A percentile compares a stretch with the other conserved stretches of the same genome.
Evolutionary conservation across 2,888 invertebrate genomes (phyloP).

Genomic region (Drosophila cracens): DNA sequence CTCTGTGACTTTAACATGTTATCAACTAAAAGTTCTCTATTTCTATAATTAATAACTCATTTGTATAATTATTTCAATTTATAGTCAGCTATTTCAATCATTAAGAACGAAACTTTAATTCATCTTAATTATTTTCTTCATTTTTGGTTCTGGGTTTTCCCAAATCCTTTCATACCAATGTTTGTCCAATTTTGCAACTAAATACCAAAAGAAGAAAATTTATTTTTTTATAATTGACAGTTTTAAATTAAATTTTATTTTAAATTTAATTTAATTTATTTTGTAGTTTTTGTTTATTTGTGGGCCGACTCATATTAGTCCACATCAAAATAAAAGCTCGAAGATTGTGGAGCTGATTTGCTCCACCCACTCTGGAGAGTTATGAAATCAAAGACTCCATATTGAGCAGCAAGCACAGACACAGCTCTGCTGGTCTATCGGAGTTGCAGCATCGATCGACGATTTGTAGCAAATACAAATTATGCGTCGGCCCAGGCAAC

Average conservation of each 20-base stretch:
- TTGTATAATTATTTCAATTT: too few species aligned
- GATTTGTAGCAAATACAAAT: constrained; percentile 78
- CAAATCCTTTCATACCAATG: too few species aligned
- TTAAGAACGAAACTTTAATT: neutral
- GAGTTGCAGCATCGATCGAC: constrained; percentile 63
- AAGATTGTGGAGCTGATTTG: constrained; percentile 11
- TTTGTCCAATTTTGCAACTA: too few species aligned
- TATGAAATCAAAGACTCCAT: constrained; percentile 44
- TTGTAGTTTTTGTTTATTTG: neutral
- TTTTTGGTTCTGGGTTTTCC: neutral
- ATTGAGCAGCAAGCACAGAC: constrained; percentile 16
- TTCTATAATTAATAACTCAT: too few species aligned
- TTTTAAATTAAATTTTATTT: neutral
- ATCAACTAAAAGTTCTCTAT: neutral
- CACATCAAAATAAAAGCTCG: neutral
- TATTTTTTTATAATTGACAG: neutral
- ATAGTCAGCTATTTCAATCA: too few species aligned
- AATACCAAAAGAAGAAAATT: too few species aligned
- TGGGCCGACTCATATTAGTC: neutral
- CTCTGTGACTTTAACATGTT: neutral
- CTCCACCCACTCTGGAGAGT: constrained; percentile 51
- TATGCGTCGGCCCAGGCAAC: constrained; percentile 47
- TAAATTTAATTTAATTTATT: neutral
- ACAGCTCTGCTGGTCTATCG: constrained; percentile 48
- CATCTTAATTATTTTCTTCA: accelerated